Conservation (phyloP, 2,113 vertebrate species). For the Ceratotherium simum region DNA sequence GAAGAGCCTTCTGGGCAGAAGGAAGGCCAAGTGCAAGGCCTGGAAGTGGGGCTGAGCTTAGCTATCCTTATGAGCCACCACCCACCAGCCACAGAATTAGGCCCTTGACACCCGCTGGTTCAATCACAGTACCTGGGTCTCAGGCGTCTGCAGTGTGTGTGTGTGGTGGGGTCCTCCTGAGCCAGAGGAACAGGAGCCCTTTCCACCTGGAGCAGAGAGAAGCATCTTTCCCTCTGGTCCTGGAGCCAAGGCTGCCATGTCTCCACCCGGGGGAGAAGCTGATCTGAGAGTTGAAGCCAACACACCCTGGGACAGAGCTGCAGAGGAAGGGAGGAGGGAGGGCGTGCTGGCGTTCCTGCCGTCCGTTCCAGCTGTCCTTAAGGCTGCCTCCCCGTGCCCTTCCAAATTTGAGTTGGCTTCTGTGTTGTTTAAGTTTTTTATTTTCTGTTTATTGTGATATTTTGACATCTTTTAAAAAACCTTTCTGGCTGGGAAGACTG, state of each 20-base stretch:
- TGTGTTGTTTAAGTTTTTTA: background rate
- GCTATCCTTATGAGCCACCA: background rate
- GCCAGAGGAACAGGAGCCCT: background rate
- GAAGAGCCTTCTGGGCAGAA: background rate
- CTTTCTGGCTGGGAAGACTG: background rate
- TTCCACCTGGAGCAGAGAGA: background rate
- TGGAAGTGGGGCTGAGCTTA: background rate
- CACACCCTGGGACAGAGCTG: no score
- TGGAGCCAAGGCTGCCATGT: background rate
- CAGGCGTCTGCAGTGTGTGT: background rate
- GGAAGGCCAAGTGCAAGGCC: background rate
- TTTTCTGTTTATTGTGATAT: background rate
- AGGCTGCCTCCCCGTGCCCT: background rate
- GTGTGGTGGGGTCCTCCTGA: background rate
- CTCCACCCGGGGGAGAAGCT: background rate
- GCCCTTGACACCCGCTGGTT: background rate
- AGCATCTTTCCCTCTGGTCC: background rate
- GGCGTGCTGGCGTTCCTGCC: fast-evolving
- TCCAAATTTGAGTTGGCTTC: background rate
- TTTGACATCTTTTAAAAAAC: background rate
- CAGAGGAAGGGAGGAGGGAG: background rate
- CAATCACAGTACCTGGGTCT: background rate
- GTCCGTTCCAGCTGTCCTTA: background rate
- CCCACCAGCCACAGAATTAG: background rate
- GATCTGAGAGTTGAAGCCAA: background rate